Base-by-base conservation (phyloP, 2,888 invertebrate species). In the Lasioglossum zephyrum region DNA sequence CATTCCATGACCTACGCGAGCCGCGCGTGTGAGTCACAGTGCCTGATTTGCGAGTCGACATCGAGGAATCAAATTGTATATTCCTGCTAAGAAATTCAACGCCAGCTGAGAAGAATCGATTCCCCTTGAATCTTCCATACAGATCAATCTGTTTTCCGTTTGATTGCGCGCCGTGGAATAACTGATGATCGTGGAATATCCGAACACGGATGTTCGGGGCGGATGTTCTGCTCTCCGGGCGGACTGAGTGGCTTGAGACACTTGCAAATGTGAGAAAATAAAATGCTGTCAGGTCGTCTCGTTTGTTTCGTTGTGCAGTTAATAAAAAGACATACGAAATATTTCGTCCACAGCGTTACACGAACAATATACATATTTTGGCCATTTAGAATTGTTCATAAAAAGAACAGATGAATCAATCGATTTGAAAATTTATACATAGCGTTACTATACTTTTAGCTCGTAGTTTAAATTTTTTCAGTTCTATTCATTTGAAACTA, bases 31-130 rank as follows among this genome's bases (percentile, higher is more conserved):
- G 69, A 78, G 49, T 81, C 47, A 2, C 53, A 16, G 22, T 16
- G 57, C 60, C 73, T 69, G 53, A 81, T 81, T 57, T 41, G 49
- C 18, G 16, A 73, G 69, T 81, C 73, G 49, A 69, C 53, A 44
- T 22, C 60, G 22, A 41, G 16, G 53, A 63, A 72, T 72, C 41
- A 79, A 83, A 75, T 73, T 72, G 79, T 73, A 63, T 22, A 72
- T 53, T 72, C 75, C 18, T 60, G 57, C 53, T 41, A 63, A 47
- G 53, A 44, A 63, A 39, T 63, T 39, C 44, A 41, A 26, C 22
- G 69, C 8, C 22, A 18, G 70, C 16, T 0, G 8, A 13, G 26
- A 79, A n/a, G 47, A 47, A 81, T 78, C 81, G 49, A 73, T 81
- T 73, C 49, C 49, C 2, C 1, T 78, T 16, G 41, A 49, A 66